Evolutionary conservation across 2,797 vertebrate genomes (phyloP).

Genomic region (Alca torda): DNA sequence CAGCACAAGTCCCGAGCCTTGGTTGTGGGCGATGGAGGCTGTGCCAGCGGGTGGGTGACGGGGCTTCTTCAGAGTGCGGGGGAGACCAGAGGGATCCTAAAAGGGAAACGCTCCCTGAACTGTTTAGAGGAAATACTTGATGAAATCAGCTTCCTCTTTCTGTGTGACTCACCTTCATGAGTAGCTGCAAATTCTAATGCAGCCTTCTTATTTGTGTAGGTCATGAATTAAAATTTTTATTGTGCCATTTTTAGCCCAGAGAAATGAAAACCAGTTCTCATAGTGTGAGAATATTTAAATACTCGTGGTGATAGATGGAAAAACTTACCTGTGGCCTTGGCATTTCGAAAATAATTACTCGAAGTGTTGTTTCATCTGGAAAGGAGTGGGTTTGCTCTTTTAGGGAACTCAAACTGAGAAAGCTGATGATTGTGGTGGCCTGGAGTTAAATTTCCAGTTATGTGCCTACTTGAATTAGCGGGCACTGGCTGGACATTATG

Average conservation of each 20-base stretch:
- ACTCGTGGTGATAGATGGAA: neutral
- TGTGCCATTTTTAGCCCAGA: neutral
- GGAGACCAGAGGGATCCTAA: neutral
- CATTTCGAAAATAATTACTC: neutral
- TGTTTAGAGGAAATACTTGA: neutral
- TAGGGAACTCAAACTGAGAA: neutral
- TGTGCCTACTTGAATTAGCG: neutral
- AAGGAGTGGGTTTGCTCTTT: neutral
- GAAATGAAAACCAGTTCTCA: neutral
- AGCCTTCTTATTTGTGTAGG: neutral
- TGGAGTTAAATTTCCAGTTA: neutral
- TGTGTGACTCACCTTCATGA: neutral
- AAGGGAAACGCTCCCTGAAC: neutral
- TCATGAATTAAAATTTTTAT: neutral
- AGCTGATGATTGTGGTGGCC: neutral
- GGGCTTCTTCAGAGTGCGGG: too few relatives aligned
- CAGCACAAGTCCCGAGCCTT: neutral
- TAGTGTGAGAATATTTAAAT: neutral
- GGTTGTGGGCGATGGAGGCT: neutral
- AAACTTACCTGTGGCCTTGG: neutral
- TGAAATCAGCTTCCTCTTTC: neutral
- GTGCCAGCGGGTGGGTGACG: accelerated
- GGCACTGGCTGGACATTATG: neutral
- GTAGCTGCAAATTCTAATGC: neutral
- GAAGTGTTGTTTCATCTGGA: neutral